Percentiles rank a stretch among this genome's conserved stretches.
Conservation (phyloP, 2,113 vertebrate genomes). For the Saguinus imperator region DNA sequence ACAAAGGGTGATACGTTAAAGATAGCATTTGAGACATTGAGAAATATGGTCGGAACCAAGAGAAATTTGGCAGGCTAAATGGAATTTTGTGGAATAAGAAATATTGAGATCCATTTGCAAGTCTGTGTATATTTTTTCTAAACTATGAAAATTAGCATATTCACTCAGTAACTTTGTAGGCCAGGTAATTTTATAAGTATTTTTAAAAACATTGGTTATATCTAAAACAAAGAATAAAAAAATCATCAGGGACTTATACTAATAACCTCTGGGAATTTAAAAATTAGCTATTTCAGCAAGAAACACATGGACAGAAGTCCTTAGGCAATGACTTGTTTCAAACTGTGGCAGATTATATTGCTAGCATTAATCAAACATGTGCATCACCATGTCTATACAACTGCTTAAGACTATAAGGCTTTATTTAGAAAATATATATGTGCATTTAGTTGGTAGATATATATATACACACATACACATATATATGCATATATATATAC, state of each 20-base stretch:
- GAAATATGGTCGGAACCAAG: not conserved
- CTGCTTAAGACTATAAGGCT: constrained; percentile 41
- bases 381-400: constrained; percentile 16
- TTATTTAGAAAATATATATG: constrained; percentile 60
- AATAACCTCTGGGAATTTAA: constrained; percentile 60
- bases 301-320: constrained; percentile 73
- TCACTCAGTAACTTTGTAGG: constrained; percentile 19
- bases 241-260: constrained; percentile 50
- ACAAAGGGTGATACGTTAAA: not conserved
- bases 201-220: constrained; percentile 51
- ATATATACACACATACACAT: not conserved
- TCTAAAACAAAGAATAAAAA: constrained; percentile 56
- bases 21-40: not conserved
- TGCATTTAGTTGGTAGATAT: constrained; percentile 32
- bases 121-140: not conserved
- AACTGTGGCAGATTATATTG: constrained; percentile 61
- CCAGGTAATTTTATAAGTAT: constrained; percentile 5
- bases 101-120: not conserved
- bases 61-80: not conserved
- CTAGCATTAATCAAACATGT: constrained; percentile 63
- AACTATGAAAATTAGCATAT: constrained; percentile 33
- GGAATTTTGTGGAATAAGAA: not conserved
- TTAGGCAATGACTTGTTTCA: constrained; percentile 64
- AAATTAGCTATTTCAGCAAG: constrained; percentile 76
- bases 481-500: not conserved